phyloP scores from a whole-genome alignment of 2,888 invertebrate genomes.

The Phortica okadai region DNA sequence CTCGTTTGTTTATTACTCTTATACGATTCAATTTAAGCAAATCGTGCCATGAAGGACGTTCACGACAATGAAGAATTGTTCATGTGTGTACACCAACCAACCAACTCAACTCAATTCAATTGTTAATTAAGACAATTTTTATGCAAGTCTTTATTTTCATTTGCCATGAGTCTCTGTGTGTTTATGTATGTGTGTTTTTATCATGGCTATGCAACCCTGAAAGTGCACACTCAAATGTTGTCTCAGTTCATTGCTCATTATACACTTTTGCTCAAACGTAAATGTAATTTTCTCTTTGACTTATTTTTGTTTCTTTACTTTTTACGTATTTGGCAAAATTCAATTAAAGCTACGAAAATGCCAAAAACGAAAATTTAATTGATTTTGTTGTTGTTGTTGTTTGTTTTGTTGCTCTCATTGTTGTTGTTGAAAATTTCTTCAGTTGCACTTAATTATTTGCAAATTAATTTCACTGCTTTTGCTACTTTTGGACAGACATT shows the following conservation, averaged over 20 bases:
- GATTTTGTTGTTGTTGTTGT: conserved; percentile 9
- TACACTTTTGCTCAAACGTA: not conserved
- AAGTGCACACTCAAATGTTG: not conserved
- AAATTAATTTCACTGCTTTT: conserved; percentile 10
- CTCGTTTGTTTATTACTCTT: too few relatives aligned
- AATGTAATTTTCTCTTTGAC: not conserved
- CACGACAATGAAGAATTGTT: too few relatives aligned
- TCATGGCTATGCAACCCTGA: not conserved
- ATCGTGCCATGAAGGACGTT: too few relatives aligned
- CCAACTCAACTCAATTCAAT: not conserved
- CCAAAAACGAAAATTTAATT: conserved; percentile 7
- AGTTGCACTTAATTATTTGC: conserved; percentile 21
- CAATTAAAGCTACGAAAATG: not conserved
- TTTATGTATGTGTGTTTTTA: too few relatives aligned
- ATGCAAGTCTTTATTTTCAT: not conserved
- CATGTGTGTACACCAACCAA: not conserved
- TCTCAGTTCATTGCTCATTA: conserved; percentile 8
- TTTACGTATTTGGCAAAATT: conserved; percentile 2
- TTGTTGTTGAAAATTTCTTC: not conserved
- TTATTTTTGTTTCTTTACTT: conserved; percentile 19
- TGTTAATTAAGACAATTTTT: conserved; percentile 24
- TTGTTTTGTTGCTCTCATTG: not conserved
- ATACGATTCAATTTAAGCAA: too few relatives aligned
- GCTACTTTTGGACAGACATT: not conserved
- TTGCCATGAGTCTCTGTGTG: too few relatives aligned